phyloP scores from a whole-genome alignment of 2,797 vertebrate genomes.

The Enoplosus armatus region DNA sequence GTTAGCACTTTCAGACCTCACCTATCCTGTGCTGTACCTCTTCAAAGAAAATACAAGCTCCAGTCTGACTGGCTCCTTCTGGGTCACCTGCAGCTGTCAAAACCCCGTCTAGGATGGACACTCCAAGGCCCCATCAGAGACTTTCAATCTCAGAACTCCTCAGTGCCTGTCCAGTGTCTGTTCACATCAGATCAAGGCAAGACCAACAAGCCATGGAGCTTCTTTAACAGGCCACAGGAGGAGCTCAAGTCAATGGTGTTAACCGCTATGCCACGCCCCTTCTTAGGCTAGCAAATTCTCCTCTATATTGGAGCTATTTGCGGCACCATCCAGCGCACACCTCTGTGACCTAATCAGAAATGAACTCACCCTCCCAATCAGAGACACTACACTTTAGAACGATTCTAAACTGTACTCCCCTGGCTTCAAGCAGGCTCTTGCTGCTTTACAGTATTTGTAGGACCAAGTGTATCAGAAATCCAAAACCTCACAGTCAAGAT shows the following conservation, averaged over 20 bases:
- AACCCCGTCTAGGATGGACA: background rate
- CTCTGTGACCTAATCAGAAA: no score
- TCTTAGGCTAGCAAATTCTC: no score
- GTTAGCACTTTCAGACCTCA: no score
- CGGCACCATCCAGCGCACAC: no score
- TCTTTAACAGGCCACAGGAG: no score
- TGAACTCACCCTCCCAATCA: no score
- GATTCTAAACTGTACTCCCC: background rate
- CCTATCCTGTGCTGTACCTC: no score
- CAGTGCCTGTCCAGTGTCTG: no score
- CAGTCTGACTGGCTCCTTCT: no score
- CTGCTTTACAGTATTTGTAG: background rate
- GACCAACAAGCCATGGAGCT: background rate
- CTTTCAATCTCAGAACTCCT: background rate
- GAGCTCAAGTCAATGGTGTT: no score
- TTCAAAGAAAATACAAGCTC: no score
- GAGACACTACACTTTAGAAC: background rate
- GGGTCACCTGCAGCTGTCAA: background rate
- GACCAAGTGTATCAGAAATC: background rate
- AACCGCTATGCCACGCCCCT: no score
- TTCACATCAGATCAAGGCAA: background rate
- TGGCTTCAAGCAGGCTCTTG: background rate
- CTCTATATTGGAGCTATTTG: background rate
- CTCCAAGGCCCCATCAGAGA: background rate
- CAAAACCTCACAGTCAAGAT: background rate